Evolutionary conservation across 2,113 vertebrate species (phyloP), one percentile per base, ranked within the genome.

Genomic region (Muntiacus muntjak): DNA sequence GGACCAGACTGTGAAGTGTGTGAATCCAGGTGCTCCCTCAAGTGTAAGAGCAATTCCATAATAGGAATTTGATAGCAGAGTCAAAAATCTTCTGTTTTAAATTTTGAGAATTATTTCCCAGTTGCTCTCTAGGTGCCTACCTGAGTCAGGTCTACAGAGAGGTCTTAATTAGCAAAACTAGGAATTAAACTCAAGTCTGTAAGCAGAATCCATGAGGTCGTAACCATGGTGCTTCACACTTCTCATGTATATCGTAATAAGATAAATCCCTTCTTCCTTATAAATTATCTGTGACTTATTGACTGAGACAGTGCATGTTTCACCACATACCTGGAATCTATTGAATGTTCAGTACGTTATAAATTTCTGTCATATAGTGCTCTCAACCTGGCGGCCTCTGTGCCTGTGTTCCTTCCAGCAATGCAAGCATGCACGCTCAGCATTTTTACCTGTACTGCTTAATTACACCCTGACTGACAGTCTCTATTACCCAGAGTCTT

Each of bases 401-500:
- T 76, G 7, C 9, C 52, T 86, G 0, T 83, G 25, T 88, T 36
- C 55, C 82, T 60, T 97, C 33, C 9, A 92, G 87, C 94, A 92
- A 19, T 28, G 19, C 43, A 60, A 79, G 25, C n/a, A 62, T 97
- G 79, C 47, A 67, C 2, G 40, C 12, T 97, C 96, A 94, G 94
- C 93, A 58, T 76, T 92, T 94, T 79, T 50, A 58, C 76, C 33
- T 78, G 33, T 45, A 47, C 33, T 82, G 55, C 85, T 96, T 95
- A 82, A 58, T 96, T 97, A 83, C 25, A 57, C 55, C 45, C 25
- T 96, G 91, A 50, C 21, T 96, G 91, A 76, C 89, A 94, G 57
- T 84, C 87, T 96, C n/a, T 28, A 40, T 95, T 96, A 94, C 23
- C 43, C 84, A 94, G 81, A 86, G 82, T 93, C 94, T 92, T 90